Evolutionary conservation across 2,113 vertebrate species (phyloP).

Genomic region (Patagioenas fasciata): DNA sequence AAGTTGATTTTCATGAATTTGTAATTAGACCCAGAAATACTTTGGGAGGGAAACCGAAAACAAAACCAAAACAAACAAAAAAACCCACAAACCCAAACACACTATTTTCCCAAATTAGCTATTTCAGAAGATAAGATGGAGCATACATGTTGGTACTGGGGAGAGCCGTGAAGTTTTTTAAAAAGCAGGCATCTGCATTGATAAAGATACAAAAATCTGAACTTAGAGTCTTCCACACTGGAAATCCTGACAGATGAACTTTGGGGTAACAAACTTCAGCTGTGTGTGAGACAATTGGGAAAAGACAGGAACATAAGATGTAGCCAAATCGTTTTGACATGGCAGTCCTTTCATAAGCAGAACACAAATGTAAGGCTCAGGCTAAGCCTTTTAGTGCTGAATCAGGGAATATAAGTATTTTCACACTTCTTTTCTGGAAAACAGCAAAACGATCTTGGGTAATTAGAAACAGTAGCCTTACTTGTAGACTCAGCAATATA

Average conservation of each 20-base stretch:
- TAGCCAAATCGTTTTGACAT: conserved; percentile 39
- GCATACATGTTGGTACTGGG: neutral
- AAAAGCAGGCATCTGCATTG: neutral
- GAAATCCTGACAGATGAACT: neutral
- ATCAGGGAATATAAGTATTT: conserved; percentile 8
- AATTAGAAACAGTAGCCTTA: conserved; percentile 42
- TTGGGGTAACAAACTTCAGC: neutral
- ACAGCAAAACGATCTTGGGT: neutral
- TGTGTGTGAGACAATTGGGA: neutral
- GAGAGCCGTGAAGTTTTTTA: neutral
- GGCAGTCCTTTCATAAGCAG: neutral
- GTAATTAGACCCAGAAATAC: neutral
- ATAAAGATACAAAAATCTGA: neutral
- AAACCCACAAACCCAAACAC: too few species aligned
- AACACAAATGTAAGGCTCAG: neutral
- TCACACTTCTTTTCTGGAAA: conserved; percentile 38
- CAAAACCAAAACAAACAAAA: neutral
- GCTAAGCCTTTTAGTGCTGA: conserved; percentile 12
- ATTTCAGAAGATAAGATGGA: neutral
- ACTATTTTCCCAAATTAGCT: neutral
- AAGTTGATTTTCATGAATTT: neutral
- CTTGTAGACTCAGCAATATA: conserved; percentile 45
- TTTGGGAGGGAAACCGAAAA: neutral
- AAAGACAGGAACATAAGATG: neutral
- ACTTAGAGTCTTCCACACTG: neutral